A percentile compares a stretch with the other conserved stretches of the same genome.
These are phyloP conservation scores for Nematolebias whitei DNA, from an alignment of 2,113 vertebrate species.

Conservation along the genomic window DNA sequence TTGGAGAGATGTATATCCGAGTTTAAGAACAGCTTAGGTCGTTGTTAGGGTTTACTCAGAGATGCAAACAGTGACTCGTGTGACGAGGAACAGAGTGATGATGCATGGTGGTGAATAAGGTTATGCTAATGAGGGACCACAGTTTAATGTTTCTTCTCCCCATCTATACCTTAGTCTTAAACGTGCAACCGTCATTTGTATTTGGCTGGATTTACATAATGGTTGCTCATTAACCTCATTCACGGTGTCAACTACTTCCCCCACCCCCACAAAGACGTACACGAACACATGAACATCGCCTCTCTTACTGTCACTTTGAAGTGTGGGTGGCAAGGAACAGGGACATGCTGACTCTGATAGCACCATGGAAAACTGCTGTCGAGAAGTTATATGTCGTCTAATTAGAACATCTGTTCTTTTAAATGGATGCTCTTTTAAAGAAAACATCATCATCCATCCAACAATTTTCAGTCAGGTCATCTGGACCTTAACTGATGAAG, in stretches of 20 bases:
- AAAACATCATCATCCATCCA: not conserved
- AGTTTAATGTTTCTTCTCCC: conserved; percentile 57
- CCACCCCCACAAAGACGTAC: conserved; percentile 15
- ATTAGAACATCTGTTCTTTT: conserved; percentile 2
- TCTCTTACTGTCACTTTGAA: conserved; percentile 34
- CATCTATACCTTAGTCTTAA: conserved; percentile 58
- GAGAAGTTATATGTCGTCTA: conserved; percentile 24
- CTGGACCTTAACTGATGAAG: too few species aligned
- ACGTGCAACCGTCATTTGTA: conserved; percentile 66
- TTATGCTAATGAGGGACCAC: conserved; percentile 69
- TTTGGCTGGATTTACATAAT: conserved; percentile 79
- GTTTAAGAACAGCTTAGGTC: conserved; percentile 13
- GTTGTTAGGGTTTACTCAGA: conserved; percentile 46
- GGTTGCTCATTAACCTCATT: conserved; percentile 66
- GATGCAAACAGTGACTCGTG: conserved; percentile 31
- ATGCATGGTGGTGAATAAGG: conserved; percentile 43
- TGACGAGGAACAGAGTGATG: conserved; percentile 24
- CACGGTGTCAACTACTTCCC: conserved; percentile 59
- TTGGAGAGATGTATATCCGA: not conserved
- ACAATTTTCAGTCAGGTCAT: too few species aligned
- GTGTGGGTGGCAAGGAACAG: conserved; percentile 38
- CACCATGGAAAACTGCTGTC: conserved; percentile 27
- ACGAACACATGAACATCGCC: not conserved
- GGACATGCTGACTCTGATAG: conserved; percentile 36
- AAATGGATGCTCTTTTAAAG: not conserved